phyloP scores from a whole-genome alignment of 2,797 vertebrate genomes.

The Dendrocincla fuliginosa region DNA sequence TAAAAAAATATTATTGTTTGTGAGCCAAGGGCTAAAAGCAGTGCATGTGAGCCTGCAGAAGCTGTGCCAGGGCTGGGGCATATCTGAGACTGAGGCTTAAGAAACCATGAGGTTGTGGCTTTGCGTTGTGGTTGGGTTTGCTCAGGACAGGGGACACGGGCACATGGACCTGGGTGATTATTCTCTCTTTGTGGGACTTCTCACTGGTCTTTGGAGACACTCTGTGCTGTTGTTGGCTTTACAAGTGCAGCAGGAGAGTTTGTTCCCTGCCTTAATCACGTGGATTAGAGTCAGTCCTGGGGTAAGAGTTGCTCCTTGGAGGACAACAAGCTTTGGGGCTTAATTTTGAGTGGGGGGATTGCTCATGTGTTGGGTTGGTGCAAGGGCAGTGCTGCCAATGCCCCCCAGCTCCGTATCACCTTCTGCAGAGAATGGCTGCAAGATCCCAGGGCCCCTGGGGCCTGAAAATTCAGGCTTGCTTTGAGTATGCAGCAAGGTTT shows the following conservation, averaged over 20 bases:
- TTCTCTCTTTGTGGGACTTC: not conserved
- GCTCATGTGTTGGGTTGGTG: fast-evolving
- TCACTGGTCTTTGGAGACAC: not conserved
- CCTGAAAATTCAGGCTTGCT: not conserved
- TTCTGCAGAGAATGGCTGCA: fast-evolving
- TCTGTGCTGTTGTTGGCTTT: not conserved
- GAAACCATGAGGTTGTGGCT: not conserved
- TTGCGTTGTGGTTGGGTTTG: not conserved
- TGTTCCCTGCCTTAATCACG: not conserved
- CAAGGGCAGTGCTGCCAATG: fast-evolving
- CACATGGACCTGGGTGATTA: not conserved
- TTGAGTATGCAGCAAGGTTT: not conserved
- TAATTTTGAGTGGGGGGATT: not conserved
- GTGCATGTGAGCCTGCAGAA: not conserved
- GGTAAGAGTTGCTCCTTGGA: not conserved
- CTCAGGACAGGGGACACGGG: not conserved
- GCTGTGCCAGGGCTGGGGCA: not conserved
- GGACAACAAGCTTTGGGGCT: not conserved
- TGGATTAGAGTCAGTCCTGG: not conserved
- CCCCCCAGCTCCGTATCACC: fast-evolving
- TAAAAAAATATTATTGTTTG: not conserved
- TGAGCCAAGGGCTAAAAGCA: not conserved
- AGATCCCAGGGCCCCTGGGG: not conserved
- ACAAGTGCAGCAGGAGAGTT: not conserved
- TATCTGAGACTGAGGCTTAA: not conserved